Evolutionary conservation across 2,797 vertebrate genomes (phyloP).

Genomic region (Gymnothorax javanicus): DNA sequence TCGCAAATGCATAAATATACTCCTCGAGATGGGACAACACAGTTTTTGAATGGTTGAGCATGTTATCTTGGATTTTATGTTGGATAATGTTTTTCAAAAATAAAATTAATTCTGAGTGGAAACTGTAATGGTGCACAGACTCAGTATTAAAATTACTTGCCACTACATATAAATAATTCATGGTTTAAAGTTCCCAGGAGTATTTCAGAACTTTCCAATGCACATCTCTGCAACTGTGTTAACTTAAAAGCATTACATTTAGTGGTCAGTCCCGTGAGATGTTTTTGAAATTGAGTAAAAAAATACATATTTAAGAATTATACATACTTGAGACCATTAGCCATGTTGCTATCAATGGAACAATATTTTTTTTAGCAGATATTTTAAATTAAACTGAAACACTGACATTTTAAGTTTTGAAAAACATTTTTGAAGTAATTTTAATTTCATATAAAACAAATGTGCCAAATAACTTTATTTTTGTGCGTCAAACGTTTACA

Average conservation of each 20-base stretch:
- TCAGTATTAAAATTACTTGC: conserved; percentile 58
- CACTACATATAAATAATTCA: conserved; percentile 46
- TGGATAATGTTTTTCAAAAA: conserved; percentile 21
- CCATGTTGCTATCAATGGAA: neutral
- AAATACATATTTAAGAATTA: neutral
- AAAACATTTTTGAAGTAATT: neutral
- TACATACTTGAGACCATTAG: neutral
- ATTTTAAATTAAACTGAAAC: neutral
- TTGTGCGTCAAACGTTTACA: neutral
- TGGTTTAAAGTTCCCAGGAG: conserved; percentile 45
- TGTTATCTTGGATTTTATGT: too few species aligned
- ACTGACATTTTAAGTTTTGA: neutral
- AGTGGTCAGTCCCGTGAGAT: neutral
- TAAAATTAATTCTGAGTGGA: conserved; percentile 41
- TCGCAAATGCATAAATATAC: too few species aligned
- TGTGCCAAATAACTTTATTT: neutral
- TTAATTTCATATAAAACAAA: neutral
- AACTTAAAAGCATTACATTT: neutral
- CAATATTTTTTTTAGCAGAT: neutral
- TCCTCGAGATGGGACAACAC: too few species aligned
- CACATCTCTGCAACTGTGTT: conserved; percentile 30
- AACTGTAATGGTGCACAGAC: conserved; percentile 66
- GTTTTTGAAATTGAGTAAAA: neutral
- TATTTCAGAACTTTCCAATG: conserved; percentile 47
- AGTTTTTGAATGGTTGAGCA: too few species aligned